Evolutionary conservation across 2,888 invertebrate genomes (phyloP).

Genomic region (Boloria selene): DNA sequence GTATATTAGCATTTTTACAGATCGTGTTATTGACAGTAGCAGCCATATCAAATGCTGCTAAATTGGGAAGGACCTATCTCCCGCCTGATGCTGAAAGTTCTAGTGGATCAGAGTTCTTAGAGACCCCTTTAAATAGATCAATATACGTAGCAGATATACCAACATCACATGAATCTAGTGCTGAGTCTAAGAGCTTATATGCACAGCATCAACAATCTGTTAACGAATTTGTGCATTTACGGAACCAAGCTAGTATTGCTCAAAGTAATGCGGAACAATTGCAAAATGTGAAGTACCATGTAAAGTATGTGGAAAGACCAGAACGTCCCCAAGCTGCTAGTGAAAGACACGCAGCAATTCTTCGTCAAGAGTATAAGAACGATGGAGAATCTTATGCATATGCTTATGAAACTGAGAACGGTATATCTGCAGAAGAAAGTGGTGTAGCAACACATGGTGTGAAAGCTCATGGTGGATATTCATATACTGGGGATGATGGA

Average conservation of each 20-base stretch:
- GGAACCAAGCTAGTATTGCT: slow-evolving; percentile 16
- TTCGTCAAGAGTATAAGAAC: slow-evolving; percentile 66
- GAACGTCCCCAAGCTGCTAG: slow-evolving; percentile 66
- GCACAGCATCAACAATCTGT: not conserved
- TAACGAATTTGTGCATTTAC: slow-evolving; percentile 17
- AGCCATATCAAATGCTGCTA: slow-evolving; percentile 58
- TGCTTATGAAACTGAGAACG: slow-evolving; percentile 72
- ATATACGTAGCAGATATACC: slow-evolving; percentile 20
- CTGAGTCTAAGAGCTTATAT: not conserved
- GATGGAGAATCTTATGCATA: slow-evolving; percentile 70
- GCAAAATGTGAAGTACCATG: slow-evolving; percentile 34
- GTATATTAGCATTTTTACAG: slow-evolving; percentile 48
- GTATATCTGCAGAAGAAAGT: slow-evolving; percentile 68
- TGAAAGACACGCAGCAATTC: slow-evolving; percentile 69
- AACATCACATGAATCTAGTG: slow-evolving; percentile 6
- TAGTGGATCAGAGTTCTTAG: slow-evolving; percentile 61
- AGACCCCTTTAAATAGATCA: slow-evolving; percentile 50
- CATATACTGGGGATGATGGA: slow-evolving; percentile 75
- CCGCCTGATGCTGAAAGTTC: slow-evolving; percentile 62
- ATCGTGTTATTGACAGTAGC: slow-evolving; percentile 59
- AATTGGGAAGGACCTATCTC: slow-evolving; percentile 68
- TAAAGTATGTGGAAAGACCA: slow-evolving; percentile 47
- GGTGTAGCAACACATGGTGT: slow-evolving; percentile 73
- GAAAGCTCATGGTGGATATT: slow-evolving; percentile 68
- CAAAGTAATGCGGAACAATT: slow-evolving; percentile 31